These are phyloP conservation scores for Cuniculus paca DNA, from an alignment of 2,797 vertebrate genomes.

Conservation along the genomic window DNA sequence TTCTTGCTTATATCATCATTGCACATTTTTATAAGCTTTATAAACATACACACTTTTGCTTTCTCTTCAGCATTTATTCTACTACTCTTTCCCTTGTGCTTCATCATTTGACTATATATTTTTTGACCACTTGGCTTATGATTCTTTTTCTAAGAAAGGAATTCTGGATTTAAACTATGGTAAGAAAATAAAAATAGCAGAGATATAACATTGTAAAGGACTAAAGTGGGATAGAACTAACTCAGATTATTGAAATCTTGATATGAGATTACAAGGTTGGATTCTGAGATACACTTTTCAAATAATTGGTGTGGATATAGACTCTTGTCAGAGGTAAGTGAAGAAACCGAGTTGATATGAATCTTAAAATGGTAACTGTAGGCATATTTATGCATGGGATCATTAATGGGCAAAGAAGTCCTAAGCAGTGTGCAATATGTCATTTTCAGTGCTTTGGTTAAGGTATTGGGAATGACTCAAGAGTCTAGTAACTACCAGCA, in stretches of 20 bases:
- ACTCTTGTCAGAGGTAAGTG: background rate
- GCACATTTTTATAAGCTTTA: background rate
- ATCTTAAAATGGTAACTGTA: background rate
- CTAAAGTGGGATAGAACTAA: background rate
- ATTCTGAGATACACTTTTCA: background rate
- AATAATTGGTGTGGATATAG: background rate
- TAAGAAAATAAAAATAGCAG: background rate
- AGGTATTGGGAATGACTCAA: background rate
- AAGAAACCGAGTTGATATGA: background rate
- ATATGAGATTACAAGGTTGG: background rate
- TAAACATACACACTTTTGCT: background rate
- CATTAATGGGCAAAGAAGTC: fast-evolving
- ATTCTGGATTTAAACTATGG: background rate
- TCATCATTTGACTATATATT: background rate
- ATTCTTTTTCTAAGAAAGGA: slow-evolving; percentile 60
- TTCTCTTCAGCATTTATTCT: background rate
- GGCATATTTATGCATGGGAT: fast-evolving
- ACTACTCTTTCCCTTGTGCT: fast-evolving
- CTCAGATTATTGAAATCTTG: background rate
- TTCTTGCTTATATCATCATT: background rate
- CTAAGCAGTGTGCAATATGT: background rate
- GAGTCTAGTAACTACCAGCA: slow-evolving; percentile 24
- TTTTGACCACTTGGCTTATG: background rate
- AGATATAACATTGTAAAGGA: background rate
- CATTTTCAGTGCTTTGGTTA: background rate